A percentile compares a stretch with the other conserved stretches of the same genome.
These are phyloP conservation scores for Chaitophorus viminalis DNA, from an alignment of 2,888 invertebrate species.

Conservation along the genomic window DNA sequence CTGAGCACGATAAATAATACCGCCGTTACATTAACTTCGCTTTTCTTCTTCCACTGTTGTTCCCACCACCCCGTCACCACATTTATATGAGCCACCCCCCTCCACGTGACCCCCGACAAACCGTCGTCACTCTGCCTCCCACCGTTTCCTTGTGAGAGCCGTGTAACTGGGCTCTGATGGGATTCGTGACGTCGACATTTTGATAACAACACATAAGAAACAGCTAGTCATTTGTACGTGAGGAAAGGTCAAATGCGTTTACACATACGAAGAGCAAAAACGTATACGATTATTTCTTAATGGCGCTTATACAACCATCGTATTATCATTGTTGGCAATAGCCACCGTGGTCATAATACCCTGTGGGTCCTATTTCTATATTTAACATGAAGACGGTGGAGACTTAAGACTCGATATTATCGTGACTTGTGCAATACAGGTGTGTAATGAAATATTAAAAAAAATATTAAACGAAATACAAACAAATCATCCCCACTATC, in stretches of 20 bases:
- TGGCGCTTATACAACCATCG: not conserved
- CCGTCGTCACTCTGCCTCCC: too few relatives aligned
- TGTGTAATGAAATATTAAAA: too few relatives aligned
- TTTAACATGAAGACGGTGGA: not conserved
- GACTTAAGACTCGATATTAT: not conserved
- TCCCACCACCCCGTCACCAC: not conserved
- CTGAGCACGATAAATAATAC: constrained; percentile 37
- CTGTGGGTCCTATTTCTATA: not conserved
- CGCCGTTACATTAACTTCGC: constrained; percentile 20
- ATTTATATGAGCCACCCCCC: too few relatives aligned
- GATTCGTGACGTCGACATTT: constrained; percentile 39
- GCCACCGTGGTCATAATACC: too few relatives aligned
- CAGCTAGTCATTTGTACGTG: constrained; percentile 47
- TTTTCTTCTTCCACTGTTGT: not conserved
- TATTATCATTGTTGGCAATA: too few relatives aligned
- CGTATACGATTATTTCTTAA: not conserved
- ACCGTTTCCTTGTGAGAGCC: too few relatives aligned
- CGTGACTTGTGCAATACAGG: too few relatives aligned
- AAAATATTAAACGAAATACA: too few relatives aligned
- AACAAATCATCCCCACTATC: too few relatives aligned
- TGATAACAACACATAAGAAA: constrained; percentile 54
- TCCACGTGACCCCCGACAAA: too few relatives aligned
- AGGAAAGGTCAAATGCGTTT: constrained; percentile 29
- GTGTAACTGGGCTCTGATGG: constrained; percentile 23
- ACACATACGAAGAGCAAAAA: constrained; percentile 26